phyloP scores from a whole-genome alignment of 1,140 invertebrate genomes.

The Pristionchus pacificus region DNA sequence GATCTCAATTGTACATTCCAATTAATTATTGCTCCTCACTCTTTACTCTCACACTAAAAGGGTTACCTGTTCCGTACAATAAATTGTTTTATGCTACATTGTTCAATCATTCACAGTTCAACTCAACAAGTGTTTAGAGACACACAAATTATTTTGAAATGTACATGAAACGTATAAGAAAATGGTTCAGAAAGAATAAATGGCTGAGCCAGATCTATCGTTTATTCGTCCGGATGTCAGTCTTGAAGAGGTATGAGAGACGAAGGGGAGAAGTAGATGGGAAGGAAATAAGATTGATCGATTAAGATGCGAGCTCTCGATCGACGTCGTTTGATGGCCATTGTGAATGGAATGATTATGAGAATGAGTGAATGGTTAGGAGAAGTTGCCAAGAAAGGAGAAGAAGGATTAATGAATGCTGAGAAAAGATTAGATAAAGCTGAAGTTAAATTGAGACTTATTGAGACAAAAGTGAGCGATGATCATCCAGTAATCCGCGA shows the following conservation, averaged over 20 bases:
- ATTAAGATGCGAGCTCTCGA: neutral
- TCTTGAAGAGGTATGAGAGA: neutral
- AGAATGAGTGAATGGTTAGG: neutral
- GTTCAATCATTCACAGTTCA: too few species aligned
- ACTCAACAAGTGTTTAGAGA: too few species aligned
- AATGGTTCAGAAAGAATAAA: too few species aligned
- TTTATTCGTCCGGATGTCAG: neutral
- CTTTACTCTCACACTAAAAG: too few species aligned
- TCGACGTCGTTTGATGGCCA: neutral
- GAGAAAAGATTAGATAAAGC: conserved; percentile 1
- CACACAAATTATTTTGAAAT: too few species aligned
- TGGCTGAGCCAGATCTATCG: neutral
- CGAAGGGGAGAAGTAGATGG: too few species aligned
- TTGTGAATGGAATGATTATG: neutral
- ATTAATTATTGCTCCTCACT: too few species aligned
- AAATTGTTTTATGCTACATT: too few species aligned
- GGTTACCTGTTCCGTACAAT: too few species aligned
- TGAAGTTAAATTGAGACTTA: neutral
- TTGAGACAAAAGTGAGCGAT: neutral
- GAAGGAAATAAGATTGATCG: too few species aligned
- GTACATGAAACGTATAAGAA: too few species aligned
- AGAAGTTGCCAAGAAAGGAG: neutral
- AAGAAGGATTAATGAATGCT: neutral
- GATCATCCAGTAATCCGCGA: neutral
- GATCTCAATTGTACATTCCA: too few species aligned